A percentile compares a stretch with the other conserved stretches of the same genome.
These are phyloP conservation scores for Tanypteryx hageni DNA, from an alignment of 2,888 invertebrate genomes.

Conservation along the genomic window DNA sequence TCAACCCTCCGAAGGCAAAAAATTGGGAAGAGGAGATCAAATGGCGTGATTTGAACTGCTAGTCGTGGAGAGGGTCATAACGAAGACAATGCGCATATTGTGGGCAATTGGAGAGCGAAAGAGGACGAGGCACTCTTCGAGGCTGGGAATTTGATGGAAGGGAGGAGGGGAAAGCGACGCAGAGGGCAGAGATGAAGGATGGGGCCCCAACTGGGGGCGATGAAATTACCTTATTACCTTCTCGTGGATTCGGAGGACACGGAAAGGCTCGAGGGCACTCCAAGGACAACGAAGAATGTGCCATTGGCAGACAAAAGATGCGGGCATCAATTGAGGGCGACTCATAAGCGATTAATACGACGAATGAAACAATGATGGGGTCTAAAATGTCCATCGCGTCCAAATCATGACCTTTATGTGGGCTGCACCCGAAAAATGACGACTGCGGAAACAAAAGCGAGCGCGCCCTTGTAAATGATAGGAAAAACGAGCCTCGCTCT, in stretches of 20 bases:
- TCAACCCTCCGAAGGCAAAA: too few species aligned
- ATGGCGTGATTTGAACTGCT: too few species aligned
- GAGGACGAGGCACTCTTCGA: background rate
- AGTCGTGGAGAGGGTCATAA: too few species aligned
- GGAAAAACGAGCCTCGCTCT: background rate
- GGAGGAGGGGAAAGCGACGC: conserved; percentile 67
- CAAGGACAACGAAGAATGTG: background rate
- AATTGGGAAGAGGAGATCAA: too few species aligned
- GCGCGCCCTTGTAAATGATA: conserved; percentile 20
- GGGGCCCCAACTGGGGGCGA: conserved; percentile 32
- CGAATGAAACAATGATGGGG: conserved; percentile 45
- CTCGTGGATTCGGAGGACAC: conserved; percentile 15
- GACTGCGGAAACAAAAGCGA: conserved; percentile 10
- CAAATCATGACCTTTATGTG: conserved; percentile 20
- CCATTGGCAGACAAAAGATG: conserved; percentile 13
- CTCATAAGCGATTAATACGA: conserved; percentile 49
- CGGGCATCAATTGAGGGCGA: conserved; percentile 42
- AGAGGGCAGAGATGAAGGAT: conserved; percentile 68
- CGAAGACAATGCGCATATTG: conserved; percentile 68
- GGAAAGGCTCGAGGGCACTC: background rate
- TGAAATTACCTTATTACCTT: conserved; percentile 53
- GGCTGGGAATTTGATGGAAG: conserved; percentile 46
- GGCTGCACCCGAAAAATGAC: background rate
- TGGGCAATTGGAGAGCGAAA: conserved; percentile 70
- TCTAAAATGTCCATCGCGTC: conserved; percentile 42